A percentile compares a stretch with the other conserved stretches of the same genome.
phyloP scores from a whole-genome alignment of 2,888 invertebrate genomes.

The Drymonia ruficornis region DNA sequence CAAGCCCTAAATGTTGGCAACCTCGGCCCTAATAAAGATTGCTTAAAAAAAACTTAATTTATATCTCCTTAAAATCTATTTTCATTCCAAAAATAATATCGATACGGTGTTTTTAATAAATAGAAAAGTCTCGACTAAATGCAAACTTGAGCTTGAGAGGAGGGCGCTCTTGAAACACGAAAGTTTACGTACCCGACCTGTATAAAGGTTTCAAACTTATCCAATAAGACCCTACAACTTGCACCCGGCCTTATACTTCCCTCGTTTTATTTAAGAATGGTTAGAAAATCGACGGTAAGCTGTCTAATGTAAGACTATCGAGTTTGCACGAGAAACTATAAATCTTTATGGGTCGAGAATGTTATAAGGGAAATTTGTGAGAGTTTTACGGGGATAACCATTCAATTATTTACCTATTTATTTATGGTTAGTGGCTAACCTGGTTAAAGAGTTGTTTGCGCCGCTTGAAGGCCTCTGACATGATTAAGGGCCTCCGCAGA shows the following conservation, averaged over 20 bases:
- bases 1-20: too few species aligned
- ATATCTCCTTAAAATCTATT: too few species aligned
- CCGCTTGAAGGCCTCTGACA: too few species aligned
- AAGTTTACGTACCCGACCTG: slow-evolving; percentile 69
- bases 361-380: not conserved
- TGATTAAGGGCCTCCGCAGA: too few species aligned
- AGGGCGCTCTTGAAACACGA: slow-evolving; percentile 52
- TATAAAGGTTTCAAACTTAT: slow-evolving; percentile 71
- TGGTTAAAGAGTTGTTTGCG: too few species aligned
- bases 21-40: too few species aligned
- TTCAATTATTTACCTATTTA: too few species aligned
- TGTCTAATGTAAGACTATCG: not conserved
- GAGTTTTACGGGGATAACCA: too few species aligned
- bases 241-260: slow-evolving; percentile 46
- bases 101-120: too few species aligned
- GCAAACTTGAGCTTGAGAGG: slow-evolving; percentile 40
- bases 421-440: too few species aligned
- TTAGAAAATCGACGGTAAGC: slow-evolving; percentile 30
- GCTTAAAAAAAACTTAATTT: too few species aligned
- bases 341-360: not conserved
- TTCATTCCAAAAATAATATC: too few species aligned
- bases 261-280: slow-evolving; percentile 49
- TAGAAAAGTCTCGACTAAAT: slow-evolving; percentile 40
- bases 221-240: slow-evolving; percentile 69
- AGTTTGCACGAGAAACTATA: not conserved